Evolutionary conservation across 1,140 invertebrate genomes (phyloP).

Genomic region (Orchesella cincta): DNA sequence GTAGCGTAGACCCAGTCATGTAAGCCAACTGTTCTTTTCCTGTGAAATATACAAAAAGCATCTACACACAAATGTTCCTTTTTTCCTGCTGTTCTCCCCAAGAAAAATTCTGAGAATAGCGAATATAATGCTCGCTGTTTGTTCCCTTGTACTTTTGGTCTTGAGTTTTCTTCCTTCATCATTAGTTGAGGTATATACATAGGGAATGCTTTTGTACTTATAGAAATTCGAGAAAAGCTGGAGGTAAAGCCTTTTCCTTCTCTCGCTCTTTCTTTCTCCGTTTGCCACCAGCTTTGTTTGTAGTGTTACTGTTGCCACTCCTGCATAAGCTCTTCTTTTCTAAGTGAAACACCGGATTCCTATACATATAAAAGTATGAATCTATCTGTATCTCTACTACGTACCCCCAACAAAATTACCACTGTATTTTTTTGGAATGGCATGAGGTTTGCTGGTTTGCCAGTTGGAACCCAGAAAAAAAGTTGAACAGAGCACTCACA

Average conservation of each 20-base stretch:
- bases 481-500: not conserved
- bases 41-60: constrained; percentile 1
- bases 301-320: not conserved
- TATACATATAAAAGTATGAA: too few species aligned
- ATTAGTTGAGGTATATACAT: not conserved
- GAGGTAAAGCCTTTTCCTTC: not conserved
- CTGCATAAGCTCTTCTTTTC: not conserved
- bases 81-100: not conserved
- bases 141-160: not conserved
- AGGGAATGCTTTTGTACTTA: constrained; percentile 13
- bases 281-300: not conserved
- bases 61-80: not conserved
- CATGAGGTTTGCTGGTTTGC: too few species aligned
- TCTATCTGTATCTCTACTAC: too few species aligned
- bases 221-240: not conserved
- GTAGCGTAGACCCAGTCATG: not conserved
- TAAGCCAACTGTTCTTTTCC: constrained; percentile 26
- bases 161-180: not conserved
- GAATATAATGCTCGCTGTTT: not conserved
- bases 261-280: constrained; percentile 4
- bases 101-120: too few species aligned
- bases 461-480: not conserved
- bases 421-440: too few species aligned
- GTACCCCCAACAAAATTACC: too few species aligned
- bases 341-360: too few species aligned